Base-by-base conservation (phyloP, 2,797 vertebrate species). In the Avahi laniger region DNA sequence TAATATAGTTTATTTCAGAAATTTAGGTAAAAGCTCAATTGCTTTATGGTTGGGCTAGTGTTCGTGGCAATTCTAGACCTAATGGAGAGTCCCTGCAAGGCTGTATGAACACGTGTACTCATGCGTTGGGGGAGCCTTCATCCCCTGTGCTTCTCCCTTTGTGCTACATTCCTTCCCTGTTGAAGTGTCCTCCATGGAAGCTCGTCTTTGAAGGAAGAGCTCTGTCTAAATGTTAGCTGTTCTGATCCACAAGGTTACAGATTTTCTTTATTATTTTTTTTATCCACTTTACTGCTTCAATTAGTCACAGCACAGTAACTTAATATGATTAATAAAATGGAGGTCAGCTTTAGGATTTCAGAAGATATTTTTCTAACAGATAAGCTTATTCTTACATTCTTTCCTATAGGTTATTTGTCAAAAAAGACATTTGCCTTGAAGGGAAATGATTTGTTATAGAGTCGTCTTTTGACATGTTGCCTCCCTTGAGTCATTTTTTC, bases 391-490 rank as follows among this genome's bases (percentile, higher is more conserved):
- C 22, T 48, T 91, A 63, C 3, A 35, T 67, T 82, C 24, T 35
- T 92, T 61, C 38, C 76, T 95, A 79, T 48, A 61, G 7, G 26
- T 57, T 94, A 76, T 89, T 95, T 94, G 78, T 91, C 57, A 80
- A 67, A 91, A 79, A 80, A 38, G n/a, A 86, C 26, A 63, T 67
- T 91, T 91, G 33, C 76, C 59, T 92, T 81, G 70, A 89, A 76
- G 89, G 72, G 48, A 57, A 67, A 81, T 67, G 78, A 75, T 90
- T 85, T 95, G 63, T 95, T 89, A 63, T 3, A 43, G 30, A 3
- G 2, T 89, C 70, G 69, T 80, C 18, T 80, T 95, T 93, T 80
- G 84, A 93, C 72, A 84, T 61, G 24, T 78, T 90, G 67, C n/a
- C 48, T 52, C 24, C 43, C 52, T 73, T 2, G 61, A 73, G 41